Base-by-base conservation (phyloP, 2,888 invertebrate genomes). In the Pollenia angustigena region DNA sequence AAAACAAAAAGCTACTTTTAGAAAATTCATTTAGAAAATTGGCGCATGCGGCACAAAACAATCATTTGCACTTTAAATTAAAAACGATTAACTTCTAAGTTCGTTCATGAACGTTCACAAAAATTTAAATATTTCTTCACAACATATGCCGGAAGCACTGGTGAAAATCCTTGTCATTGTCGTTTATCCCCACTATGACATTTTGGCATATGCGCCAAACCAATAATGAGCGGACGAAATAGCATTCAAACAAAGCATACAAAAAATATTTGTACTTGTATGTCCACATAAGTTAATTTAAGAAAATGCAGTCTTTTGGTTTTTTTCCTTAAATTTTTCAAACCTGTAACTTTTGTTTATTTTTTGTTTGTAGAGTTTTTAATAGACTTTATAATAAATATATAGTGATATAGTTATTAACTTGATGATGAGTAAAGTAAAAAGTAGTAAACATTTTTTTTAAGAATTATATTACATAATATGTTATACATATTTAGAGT, bases 401-500 rank as follows among this genome's bases (percentile, higher is more conserved):
- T 68, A 85, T 85, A 85, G 79, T 85, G 84, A 85, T 85, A 85
- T 85, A 85, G 79, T 69, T 62, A 85, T 74, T 79, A 80, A 66
- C 40, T 74, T 74, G 44, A 62, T 56, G 32, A 62, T 64, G 40
- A 71, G 46, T 64, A 71, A 72, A 60, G 46, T 71, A 66, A 68
- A 68, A 68, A 74, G 54, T 69, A 80, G 74, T 40, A 56, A 40
- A 79, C 11, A 60, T 44, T 50, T 71, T 72, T 72, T 23, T 23
- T 23, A 23, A 23, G 23, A 23, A 23, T 23, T 66, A 79, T 52
- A 60, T 56, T 52, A 46, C 54, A 76, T 32, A 69, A 84, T 84
- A 79, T 84, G 66, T 74, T 79, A 84, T 79, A 84, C 72, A 84
- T 84, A 84, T 79, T 78, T 82, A 54, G 69, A 82, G 52, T 71